Conservation (phyloP, 2,113 vertebrate genomes). For the Lathamus discolor region DNA sequence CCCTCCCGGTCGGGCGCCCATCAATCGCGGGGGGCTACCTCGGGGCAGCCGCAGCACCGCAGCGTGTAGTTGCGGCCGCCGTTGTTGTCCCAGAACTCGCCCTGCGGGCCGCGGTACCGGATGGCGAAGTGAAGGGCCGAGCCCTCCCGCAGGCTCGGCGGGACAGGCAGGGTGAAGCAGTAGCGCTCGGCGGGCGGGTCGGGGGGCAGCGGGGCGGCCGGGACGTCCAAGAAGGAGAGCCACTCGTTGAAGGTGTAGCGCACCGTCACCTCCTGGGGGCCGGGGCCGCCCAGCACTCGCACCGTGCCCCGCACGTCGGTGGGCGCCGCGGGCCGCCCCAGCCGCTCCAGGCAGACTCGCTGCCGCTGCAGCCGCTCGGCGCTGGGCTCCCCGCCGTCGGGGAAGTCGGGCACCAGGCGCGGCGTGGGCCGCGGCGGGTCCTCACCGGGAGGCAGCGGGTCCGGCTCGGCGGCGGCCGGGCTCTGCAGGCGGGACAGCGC, state of each 20-base stretch:
- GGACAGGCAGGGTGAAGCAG: slow-evolving; percentile 79
- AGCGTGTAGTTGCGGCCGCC: slow-evolving; percentile 83
- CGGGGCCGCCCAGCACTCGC: slow-evolving; percentile 49
- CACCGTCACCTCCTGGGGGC: slow-evolving; percentile 74
- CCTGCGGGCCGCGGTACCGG: slow-evolving; percentile 73
- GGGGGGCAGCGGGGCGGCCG: slow-evolving; percentile 59
- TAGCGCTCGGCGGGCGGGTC: slow-evolving; percentile 65
- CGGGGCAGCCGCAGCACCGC: slow-evolving; percentile 18
- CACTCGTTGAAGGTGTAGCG: slow-evolving; percentile 90
- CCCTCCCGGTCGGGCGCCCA: not conserved
- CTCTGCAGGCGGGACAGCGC: slow-evolving; percentile 79
- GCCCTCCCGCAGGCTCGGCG: slow-evolving; percentile 68
- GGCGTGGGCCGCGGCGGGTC: not conserved
- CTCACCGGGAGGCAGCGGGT: not conserved
- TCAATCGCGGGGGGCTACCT: not conserved
- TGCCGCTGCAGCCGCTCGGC: slow-evolving; percentile 60
- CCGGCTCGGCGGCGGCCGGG: slow-evolving; percentile 57
- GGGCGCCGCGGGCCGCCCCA: slow-evolving; percentile 52
- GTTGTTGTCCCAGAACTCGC: slow-evolving; percentile 93
- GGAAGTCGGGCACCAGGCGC: slow-evolving; percentile 60
- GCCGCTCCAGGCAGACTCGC: slow-evolving; percentile 79
- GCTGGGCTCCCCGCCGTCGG: slow-evolving; percentile 5
- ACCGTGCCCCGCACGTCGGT: slow-evolving; percentile 79
- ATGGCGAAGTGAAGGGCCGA: slow-evolving; percentile 83
- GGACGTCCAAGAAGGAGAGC: slow-evolving; percentile 82